phyloP scores from a whole-genome alignment of 2,797 vertebrate genomes.

The Graptemys geographica region DNA sequence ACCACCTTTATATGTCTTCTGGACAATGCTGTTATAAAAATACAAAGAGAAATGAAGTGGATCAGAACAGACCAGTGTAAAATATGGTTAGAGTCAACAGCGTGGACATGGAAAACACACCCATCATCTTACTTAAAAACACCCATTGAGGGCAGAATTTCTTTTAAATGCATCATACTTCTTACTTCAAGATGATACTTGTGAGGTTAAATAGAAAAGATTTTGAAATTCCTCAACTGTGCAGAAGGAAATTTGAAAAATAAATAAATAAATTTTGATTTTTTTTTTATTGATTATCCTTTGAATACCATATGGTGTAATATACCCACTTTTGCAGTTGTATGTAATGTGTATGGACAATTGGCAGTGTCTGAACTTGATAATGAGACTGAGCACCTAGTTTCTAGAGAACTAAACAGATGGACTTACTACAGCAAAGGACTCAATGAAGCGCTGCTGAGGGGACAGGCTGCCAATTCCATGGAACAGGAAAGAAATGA shows the following conservation, averaged over 20 bases:
- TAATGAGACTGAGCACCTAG: neutral
- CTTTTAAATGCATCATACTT: fast-evolving
- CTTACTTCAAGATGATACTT: neutral
- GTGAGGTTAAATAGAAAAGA: neutral
- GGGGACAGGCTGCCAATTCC: neutral
- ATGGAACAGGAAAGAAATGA: fast-evolving
- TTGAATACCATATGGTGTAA: neutral
- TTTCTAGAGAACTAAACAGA: neutral
- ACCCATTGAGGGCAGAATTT: neutral
- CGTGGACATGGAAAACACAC: too few species aligned
- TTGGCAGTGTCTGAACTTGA: neutral
- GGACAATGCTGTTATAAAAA: neutral
- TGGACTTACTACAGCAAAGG: neutral
- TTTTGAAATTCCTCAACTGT: neutral
- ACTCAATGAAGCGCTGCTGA: neutral
- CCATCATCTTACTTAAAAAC: neutral
- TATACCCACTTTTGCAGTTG: neutral
- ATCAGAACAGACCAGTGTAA: neutral
- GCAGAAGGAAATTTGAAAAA: neutral
- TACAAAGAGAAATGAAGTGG: neutral
- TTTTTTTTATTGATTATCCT: neutral
- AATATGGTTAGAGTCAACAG: too few species aligned
- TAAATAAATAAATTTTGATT: too few species aligned
- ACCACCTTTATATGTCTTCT: neutral
- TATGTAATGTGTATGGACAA: fast-evolving